A percentile compares a stretch with the other conserved stretches of the same genome.
These are phyloP conservation scores for Aspidiotus rigidus DNA, from an alignment of 2,888 invertebrate genomes.

Conservation along the genomic window DNA sequence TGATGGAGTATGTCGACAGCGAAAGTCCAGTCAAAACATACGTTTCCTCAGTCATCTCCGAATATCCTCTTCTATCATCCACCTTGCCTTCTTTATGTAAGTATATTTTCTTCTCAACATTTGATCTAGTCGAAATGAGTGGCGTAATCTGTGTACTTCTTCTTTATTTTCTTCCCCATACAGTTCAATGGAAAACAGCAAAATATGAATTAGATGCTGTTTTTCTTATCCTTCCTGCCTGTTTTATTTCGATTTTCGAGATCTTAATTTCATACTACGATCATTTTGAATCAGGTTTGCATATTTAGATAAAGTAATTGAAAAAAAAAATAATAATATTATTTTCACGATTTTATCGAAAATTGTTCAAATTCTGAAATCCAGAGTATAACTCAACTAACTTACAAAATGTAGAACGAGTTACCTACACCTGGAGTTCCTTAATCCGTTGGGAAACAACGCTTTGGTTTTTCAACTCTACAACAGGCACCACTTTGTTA, in stretches of 20 bases:
- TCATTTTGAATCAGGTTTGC: neutral
- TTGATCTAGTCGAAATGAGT: no score
- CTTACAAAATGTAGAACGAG: no score
- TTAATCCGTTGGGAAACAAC: neutral
- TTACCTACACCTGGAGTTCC: neutral
- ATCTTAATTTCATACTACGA: constrained; percentile 32
- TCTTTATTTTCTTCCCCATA: neutral
- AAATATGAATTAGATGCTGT: constrained; percentile 11
- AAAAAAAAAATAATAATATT: neutral
- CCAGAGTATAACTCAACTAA: neutral
- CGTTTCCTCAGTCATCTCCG: neutral
- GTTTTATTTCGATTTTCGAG: constrained; percentile 31
- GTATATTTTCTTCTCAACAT: neutral
- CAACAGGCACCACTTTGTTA: neutral
- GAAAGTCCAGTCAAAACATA: constrained; percentile 16
- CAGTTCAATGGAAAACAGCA: constrained; percentile 36
- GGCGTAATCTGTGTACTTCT: no score
- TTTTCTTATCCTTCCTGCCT: constrained; percentile 34
- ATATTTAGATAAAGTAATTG: neutral
- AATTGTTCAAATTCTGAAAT: no score
- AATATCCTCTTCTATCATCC: neutral
- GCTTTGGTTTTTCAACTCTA: neutral
- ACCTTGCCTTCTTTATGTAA: constrained; percentile 14
- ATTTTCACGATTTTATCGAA: neutral
- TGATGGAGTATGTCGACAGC: constrained; percentile 9